Evolutionary conservation across 2,797 vertebrate species (phyloP), one percentile per base, ranked within the genome.

Genomic region (Macropodus opercularis): DNA sequence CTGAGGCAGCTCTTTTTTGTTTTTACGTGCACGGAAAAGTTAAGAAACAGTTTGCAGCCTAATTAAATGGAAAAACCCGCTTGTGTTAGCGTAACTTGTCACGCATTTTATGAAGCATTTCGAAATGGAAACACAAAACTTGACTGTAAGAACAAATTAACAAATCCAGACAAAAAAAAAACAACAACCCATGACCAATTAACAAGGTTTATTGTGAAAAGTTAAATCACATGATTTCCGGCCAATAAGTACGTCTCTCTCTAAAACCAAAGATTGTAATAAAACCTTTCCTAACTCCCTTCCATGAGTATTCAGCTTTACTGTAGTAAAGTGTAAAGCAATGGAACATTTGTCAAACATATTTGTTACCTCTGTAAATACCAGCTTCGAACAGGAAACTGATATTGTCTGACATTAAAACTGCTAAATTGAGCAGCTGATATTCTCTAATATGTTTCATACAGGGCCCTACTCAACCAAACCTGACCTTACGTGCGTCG

Each of bases 61-160:
- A 75, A 78, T 80, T 63, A 60, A 72, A 69, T 62, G 63, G 13
- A 69, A 74, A 72, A 69, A 62, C 34, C 35, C 10, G 31, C 8
- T 61, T 18, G 38, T 24, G 46, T 62, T 64, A 60, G 22, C 29
- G 6, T 43, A 54, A 44, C 23, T 67, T 71, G 67, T 64, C 46
- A 54, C 2, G 13, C 43, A 54, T 69, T 63, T 43, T 35, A 42
- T 39, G 23, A 67, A 50, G 43, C 15, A 4, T 35, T 59, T 46
- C 54, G 47, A 57, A 73, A 19, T 61, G 65, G 52, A 68, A 76
- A 69, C 26, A 63, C 24, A 57, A 53, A 65, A 55, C 23, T 47
- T 2, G 42, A 26, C 44, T 31, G 21, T 53, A 55, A 74, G 64
- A 35, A 49, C 49, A 60, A 61, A 56, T 56, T 40, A 79, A n/a